Evolutionary conservation across 2,113 vertebrate species (phyloP), one percentile per base, ranked within the genome.

Genomic region (Nerophis ophidion): DNA sequence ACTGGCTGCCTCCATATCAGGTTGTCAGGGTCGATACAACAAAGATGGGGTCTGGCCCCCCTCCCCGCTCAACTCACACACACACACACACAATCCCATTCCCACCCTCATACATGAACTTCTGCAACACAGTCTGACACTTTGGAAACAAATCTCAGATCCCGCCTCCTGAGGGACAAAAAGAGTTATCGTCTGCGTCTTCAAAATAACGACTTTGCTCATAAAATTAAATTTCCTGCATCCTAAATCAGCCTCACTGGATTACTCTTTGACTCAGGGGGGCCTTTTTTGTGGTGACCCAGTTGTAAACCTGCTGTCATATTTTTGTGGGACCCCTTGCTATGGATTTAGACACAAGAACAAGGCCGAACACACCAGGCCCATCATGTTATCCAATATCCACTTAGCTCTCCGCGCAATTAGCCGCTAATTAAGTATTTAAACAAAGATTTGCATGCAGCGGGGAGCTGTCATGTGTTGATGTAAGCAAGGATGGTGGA

Each of bases 1-100:
- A 80, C 71, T 67, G 68, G 59, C 65, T 74, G 77, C 74, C 80
- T 83, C 74, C 26, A 26, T 74, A 74, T 81, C 71, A 77, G 64
- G 57, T 70, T 77, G 59, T 65, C 66, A 68, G 66, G 60, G 77
- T 66, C 65, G 55, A 61, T 57, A 51, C 68, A 65, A 72, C 73
- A 72, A 68, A 63, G 63, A 68, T 48, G 71, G 40, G 65, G 57
- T 65, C 71, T 60, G 63, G 52, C 46, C 35, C 19, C 36, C 57
- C 59, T 65, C 68, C 65, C 71, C 72, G 47, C 52, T 17, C 66
- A 26, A 26, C 10, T 64, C 67, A 26, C 26, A 26, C 26, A 26
- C 26, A 26, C 26, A 26, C 26, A 26, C 19, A 64, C 38, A 49
- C 40, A 59, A 73, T 65, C 68, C 58, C 70, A 81, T 84, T 87